Percentiles rank a stretch among this genome's conserved stretches.
These are phyloP conservation scores for Drosophila kanapiae DNA, from an alignment of 1,140 invertebrate species.

Conservation along the genomic window DNA sequence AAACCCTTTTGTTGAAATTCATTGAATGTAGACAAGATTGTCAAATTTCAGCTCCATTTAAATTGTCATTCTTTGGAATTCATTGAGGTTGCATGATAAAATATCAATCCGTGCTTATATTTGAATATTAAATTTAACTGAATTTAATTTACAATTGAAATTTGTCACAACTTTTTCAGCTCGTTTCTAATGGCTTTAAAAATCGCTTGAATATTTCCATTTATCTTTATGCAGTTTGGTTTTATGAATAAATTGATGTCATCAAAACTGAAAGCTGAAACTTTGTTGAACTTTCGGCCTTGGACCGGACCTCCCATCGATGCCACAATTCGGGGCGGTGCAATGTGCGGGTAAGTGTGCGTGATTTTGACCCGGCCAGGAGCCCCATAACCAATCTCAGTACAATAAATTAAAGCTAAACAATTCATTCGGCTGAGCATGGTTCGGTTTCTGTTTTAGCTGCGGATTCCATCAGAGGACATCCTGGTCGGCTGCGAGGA, in stretches of 20 bases:
- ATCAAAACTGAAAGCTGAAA: slow-evolving; percentile 38
- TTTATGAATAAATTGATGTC: slow-evolving; percentile 49
- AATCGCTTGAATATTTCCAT: slow-evolving; percentile 18
- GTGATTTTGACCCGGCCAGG: slow-evolving; percentile 25
- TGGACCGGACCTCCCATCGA: slow-evolving; percentile 18
- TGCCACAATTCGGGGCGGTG: slow-evolving; percentile 23
- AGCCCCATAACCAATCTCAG: slow-evolving; percentile 50
- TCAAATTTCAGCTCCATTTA: not conserved
- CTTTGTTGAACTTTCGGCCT: slow-evolving; percentile 41
- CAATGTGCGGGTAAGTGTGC: slow-evolving; percentile 10
- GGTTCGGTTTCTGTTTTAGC: slow-evolving; percentile 47
- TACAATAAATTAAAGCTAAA: slow-evolving; percentile 79
- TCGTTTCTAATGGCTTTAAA: slow-evolving; percentile 4
- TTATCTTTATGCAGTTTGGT: slow-evolving; percentile 38
- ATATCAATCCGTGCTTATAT: not conserved
- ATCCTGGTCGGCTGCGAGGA: slow-evolving; percentile 11
- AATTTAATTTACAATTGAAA: slow-evolving; percentile 12
- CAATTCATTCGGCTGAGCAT: slow-evolving; percentile 64
- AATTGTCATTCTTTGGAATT: not conserved
- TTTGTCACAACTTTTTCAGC: not conserved
- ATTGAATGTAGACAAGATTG: too few species aligned
- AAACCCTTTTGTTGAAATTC: not conserved
- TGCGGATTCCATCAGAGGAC: slow-evolving; percentile 21
- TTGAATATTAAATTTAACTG: not conserved
- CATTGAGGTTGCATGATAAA: not conserved